phyloP scores from a whole-genome alignment of 2,797 vertebrate species.

The Ptychadena robeensis region DNA sequence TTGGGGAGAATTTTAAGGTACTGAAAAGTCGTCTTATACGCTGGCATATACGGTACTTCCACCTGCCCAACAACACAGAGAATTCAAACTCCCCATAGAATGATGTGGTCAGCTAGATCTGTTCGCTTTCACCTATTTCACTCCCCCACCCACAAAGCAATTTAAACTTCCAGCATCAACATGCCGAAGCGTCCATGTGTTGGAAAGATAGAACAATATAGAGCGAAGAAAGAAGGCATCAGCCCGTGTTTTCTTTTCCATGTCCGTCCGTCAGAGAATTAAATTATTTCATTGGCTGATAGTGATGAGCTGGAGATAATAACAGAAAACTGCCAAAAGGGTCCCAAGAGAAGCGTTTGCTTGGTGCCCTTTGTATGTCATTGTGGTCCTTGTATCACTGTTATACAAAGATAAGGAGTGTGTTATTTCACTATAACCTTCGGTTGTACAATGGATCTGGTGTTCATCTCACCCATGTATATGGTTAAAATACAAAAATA shows the following conservation, averaged over 20 bases:
- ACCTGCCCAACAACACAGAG: background rate
- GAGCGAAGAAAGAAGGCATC: background rate
- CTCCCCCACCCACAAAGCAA: background rate
- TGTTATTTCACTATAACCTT: background rate
- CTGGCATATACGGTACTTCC: too few relatives aligned
- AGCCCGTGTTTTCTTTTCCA: slow-evolving; percentile 6
- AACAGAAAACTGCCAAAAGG: slow-evolving; percentile 7
- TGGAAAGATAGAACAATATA: background rate
- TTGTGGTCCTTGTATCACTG: background rate
- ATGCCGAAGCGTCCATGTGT: background rate
- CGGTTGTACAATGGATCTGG: background rate
- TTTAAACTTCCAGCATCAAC: background rate
- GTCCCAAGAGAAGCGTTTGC: background rate
- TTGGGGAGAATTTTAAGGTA: too few relatives aligned
- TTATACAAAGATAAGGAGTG: background rate
- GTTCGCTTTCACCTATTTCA: background rate
- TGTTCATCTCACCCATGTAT: background rate
- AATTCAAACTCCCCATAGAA: background rate
- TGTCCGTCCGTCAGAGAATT: slow-evolving; percentile 8
- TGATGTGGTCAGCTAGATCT: background rate
- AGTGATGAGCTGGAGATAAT: slow-evolving; percentile 10
- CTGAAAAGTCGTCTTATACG: too few relatives aligned
- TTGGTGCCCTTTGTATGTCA: slow-evolving; percentile 14
- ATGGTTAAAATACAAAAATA: slow-evolving; percentile 24
- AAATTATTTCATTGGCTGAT: background rate